Base-by-base conservation (phyloP, 37 sponge, comb jelly and placozoan genomes). In the Petrosia ficiformis region DNA sequence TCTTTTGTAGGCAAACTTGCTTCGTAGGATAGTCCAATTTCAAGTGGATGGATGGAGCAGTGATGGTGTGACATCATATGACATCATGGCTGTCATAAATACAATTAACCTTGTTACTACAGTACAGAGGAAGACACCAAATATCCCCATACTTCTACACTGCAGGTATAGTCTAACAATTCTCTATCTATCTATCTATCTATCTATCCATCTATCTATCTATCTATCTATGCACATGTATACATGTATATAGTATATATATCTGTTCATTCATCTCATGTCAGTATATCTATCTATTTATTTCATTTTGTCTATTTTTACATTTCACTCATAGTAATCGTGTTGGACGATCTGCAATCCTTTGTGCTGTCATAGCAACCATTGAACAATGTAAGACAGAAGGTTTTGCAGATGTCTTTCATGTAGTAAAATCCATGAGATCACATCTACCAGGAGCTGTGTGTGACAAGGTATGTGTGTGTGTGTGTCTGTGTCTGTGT, bases 361-460 rank as follows among this genome's bases (percentile, higher is more conserved):
- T 61, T 11, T 61, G 63, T 82, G 82, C 82, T 43, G 67, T 40
- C 24, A 6, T 64, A 39, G 74, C 75, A 28, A 65, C 70, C 42
- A 37, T 82, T 41, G 82, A 82, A 35, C 43, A 43, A 44, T 56
- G 33, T 33, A 73, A 74, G 69, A 57, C 69, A 32, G 67, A 74
- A 28, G 60, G 57, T 30, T 30, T 67, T n/a, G 75, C 58, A 39
- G 82, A 82, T 52, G 41, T 82, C 32, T 82, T 74, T 39, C 82
- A 82, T 38, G 57, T 39, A 16, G 82, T 82, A 31, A 82, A 82
- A 44, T 26, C 11, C 6, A 61, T 61, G 63, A 61, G 63, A 61
- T 5, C 5, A 26, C 14, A 61, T 26, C n/a, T 61, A 61, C 63
- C 28, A n/a, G 63, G 63, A 61, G 63, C 63, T n/a, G 28, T 61